Evolutionary conservation across 2,888 invertebrate species (phyloP).

Genomic region (Podotricha telesiphe): DNA sequence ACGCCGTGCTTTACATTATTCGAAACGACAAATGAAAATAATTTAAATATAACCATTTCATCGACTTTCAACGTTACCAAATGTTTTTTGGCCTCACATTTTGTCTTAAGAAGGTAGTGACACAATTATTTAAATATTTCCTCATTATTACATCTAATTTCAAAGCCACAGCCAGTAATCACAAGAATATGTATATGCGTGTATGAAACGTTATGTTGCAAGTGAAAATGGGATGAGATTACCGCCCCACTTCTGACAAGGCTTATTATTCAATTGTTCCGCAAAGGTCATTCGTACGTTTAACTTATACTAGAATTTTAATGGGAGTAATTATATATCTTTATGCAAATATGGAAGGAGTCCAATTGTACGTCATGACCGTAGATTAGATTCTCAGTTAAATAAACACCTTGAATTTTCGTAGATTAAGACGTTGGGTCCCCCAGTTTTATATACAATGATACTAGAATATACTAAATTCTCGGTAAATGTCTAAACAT

Average conservation of each 20-base stretch:
- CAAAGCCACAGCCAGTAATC: constrained; percentile 45
- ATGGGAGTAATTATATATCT: constrained; percentile 10
- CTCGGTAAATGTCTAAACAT: too few relatives aligned
- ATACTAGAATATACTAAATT: too few relatives aligned
- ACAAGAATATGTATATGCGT: constrained; percentile 33
- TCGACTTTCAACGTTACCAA: too few relatives aligned
- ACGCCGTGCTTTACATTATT: too few relatives aligned
- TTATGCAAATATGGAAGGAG: too few relatives aligned
- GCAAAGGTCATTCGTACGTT: constrained; percentile 40
- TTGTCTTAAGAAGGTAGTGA: neutral
- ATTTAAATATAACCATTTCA: too few relatives aligned
- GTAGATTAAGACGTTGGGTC: too few relatives aligned
- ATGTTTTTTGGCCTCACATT: too few relatives aligned
- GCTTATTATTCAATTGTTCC: constrained; percentile 38
- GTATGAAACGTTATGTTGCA: constrained; percentile 47
- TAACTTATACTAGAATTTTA: constrained; percentile 8
- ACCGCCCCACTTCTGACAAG: constrained; percentile 48
- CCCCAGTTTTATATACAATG: too few relatives aligned
- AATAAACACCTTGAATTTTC: neutral
- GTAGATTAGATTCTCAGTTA: neutral
- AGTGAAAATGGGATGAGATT: constrained; percentile 54
- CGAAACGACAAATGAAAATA: too few relatives aligned
- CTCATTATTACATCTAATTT: constrained; percentile 26
- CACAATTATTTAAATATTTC: constrained; percentile 2
- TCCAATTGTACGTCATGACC: neutral